Conservation (phyloP, 2,113 vertebrate species). For the Hypanus sabinus region DNA sequence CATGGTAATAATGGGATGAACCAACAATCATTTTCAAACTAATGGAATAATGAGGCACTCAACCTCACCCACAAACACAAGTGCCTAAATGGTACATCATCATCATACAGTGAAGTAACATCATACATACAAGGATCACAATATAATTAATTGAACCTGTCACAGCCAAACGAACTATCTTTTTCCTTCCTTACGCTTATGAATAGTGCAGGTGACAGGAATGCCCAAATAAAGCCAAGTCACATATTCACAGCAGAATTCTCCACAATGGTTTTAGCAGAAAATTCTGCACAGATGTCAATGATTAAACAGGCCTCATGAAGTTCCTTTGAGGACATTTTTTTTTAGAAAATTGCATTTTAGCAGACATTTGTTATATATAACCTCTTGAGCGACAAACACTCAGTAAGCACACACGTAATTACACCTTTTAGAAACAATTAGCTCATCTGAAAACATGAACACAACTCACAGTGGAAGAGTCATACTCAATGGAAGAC, state of each 20-base stretch:
- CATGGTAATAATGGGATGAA: neutral
- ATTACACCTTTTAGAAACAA: neutral
- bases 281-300: neutral
- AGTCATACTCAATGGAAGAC: neutral
- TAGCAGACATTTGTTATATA: neutral
- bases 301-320: neutral
- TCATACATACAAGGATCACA: neutral
- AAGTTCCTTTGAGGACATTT: neutral
- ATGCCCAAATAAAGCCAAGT: neutral
- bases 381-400: neutral
- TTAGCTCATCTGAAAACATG: constrained; percentile 4
- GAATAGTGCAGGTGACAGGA: neutral
- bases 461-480: neutral
- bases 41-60: neutral
- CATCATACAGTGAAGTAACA: neutral
- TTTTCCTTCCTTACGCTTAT: neutral
- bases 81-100: neutral
- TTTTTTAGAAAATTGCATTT: neutral
- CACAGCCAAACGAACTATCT: neutral
- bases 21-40: neutral
- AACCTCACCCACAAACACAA: neutral
- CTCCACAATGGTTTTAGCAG: neutral
- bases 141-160: neutral
- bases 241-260: neutral
- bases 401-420: neutral